phyloP scores from a whole-genome alignment of 2,888 invertebrate genomes.

The Drosophila quinaria region DNA sequence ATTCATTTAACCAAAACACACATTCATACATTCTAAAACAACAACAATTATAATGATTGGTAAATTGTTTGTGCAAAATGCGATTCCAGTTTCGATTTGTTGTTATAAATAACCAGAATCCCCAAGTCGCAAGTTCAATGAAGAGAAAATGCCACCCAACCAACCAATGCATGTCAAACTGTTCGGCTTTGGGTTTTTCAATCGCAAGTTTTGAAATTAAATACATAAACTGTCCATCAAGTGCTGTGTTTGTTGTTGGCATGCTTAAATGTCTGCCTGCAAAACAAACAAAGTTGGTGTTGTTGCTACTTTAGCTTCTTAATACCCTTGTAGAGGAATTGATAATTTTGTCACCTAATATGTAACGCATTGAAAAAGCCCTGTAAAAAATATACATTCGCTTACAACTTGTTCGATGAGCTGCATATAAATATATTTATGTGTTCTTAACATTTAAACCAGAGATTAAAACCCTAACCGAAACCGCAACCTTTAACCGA shows the following conservation, averaged over 20 bases:
- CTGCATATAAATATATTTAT: too few species aligned
- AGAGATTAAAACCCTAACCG: too few species aligned
- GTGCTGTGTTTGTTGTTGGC: conserved; percentile 22
- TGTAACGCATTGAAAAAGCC: too few species aligned
- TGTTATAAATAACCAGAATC: conserved; percentile 25
- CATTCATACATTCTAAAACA: neutral
- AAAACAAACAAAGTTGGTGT: neutral
- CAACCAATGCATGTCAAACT: conserved; percentile 37
- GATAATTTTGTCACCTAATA: neutral
- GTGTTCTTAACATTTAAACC: too few species aligned
- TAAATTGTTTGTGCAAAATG: conserved; percentile 54
- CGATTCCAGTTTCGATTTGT: conserved; percentile 8
- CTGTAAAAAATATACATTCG: too few species aligned
- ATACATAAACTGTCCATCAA: conserved; percentile 73
- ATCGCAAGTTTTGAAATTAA: conserved; percentile 35
- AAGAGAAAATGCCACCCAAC: conserved; percentile 4
- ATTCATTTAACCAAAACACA: conserved; percentile 15
- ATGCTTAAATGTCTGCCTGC: conserved; percentile 18
- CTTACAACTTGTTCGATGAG: too few species aligned
- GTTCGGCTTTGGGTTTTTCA: conserved; percentile 4
- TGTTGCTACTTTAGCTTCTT: neutral
- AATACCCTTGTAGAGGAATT: neutral
- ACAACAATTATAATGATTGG: neutral
- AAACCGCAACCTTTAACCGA: too few species aligned
- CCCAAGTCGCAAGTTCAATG: conserved; percentile 19